Evolutionary conservation across 2,888 invertebrate species (phyloP), one percentile per base, ranked within the genome.

Genomic region (Mystacides longicornis): DNA sequence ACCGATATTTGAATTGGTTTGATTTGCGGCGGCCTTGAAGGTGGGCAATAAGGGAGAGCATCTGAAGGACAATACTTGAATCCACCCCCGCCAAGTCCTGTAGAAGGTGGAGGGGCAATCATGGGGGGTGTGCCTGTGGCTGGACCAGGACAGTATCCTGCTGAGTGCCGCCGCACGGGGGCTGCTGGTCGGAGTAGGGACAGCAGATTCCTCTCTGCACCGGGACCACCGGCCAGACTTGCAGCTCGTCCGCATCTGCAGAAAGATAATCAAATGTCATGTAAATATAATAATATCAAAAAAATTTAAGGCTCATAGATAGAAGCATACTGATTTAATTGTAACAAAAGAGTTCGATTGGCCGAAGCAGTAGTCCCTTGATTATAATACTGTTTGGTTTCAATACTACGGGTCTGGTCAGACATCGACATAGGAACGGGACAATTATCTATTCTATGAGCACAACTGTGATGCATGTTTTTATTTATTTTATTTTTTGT

Each of bases 1-100:
- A 53, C 53, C 42, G 51, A 16, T n/a, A 52, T 46, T 31, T 55
- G 54, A 2, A 49, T 21, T 19, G 47, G 54, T 22, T 52, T 49
- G 49, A 37, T 50, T 33, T 45, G 54, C 33, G 52, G 37, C n/a
- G 76, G 66, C 61, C 76, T 64, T 3, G 73, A 74, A 0, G 77
- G 77, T 16, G 77, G 77, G 63, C 77, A 77, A 64, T 77, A 77
- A 0, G 77, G 77, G 63, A 77, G 66, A 19, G 77, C 77, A 63
- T 77, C 77, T 0, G 76, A 76, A 1, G 77, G 77, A 62, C 77
- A 77, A 67, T 77, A 77, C 22, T 75, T 74, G 64, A 77, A 75
- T 63, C 73, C 74, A 2, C 45, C 45, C 23, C 54, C 50, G 20
- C 33, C 20, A 11, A 37, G 20, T 4, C 50, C 3, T 19, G 52